phyloP scores from a whole-genome alignment of 2,888 invertebrate species.

The Noctuana brunneofusca region DNA sequence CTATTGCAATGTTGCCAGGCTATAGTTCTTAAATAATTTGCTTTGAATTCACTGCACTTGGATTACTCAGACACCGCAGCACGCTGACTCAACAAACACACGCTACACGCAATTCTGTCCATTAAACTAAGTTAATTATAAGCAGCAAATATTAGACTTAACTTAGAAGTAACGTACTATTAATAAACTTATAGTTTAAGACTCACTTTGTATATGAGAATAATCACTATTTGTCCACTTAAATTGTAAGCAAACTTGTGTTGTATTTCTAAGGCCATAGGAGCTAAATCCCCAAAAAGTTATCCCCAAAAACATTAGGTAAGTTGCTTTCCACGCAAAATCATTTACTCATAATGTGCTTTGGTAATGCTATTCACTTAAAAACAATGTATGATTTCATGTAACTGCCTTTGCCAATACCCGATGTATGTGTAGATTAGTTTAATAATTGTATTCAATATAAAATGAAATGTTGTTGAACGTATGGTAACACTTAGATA shows the following conservation, averaged over 20 bases:
- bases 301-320: constrained; percentile 23
- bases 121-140: constrained; percentile 70
- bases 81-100: constrained; percentile 58
- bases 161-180: constrained; percentile 47
- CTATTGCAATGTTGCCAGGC: constrained; percentile 32
- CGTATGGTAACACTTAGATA: constrained; percentile 38
- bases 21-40: constrained; percentile 15
- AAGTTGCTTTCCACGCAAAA: constrained; percentile 19
- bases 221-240: constrained; percentile 66
- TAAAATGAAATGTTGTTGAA: constrained; percentile 46
- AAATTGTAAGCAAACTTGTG: constrained; percentile 50
- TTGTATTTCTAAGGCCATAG: constrained; percentile 5
- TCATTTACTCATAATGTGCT: constrained; percentile 2
- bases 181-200: constrained; percentile 55
- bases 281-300: not conserved
- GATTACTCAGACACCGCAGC: constrained; percentile 46
- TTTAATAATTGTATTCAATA: constrained; percentile 37
- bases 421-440: constrained; percentile 40
- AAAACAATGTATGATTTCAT: constrained; percentile 35
- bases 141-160: constrained; percentile 61
- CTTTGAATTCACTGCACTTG: constrained; percentile 24
- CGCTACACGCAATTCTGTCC: constrained; percentile 82
- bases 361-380: constrained; percentile 10
- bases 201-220: constrained; percentile 67
- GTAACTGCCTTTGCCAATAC: constrained; percentile 42